Conservation (phyloP, 2,797 vertebrate species). For the Avahi laniger region DNA sequence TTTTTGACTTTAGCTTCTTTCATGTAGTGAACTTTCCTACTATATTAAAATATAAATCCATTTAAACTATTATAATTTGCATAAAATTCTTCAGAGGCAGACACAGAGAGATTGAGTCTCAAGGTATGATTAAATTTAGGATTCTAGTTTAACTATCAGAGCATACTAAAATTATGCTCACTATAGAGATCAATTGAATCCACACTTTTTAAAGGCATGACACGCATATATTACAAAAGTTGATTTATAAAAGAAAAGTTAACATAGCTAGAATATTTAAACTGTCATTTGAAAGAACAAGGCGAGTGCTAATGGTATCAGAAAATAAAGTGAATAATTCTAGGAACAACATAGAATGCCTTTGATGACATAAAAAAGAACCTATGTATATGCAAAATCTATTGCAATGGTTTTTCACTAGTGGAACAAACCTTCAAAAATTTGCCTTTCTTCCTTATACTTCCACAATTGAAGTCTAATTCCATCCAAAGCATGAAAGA, state of each 20-base stretch:
- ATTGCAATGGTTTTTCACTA: background rate
- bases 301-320: background rate
- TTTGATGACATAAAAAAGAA: background rate
- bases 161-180: background rate
- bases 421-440: background rate
- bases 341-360: background rate
- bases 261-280: background rate
- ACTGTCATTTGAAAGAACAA: background rate
- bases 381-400: background rate
- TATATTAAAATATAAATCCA: conserved; percentile 4
- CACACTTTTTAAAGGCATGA: background rate
- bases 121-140: conserved; percentile 16
- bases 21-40: background rate
- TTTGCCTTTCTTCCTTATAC: background rate
- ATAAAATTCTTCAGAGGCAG: background rate
- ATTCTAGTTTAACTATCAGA: background rate
- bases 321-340: background rate
- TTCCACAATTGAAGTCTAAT: background rate
- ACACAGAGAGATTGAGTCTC: background rate
- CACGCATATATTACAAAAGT: background rate
- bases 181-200: background rate
- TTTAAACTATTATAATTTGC: background rate
- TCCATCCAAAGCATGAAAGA: background rate
- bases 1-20: background rate
- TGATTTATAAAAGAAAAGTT: background rate